These are phyloP conservation scores for Trachymyrmex septentrionalis DNA, from an alignment of 1,140 invertebrate genomes.

Conservation along the genomic window DNA sequence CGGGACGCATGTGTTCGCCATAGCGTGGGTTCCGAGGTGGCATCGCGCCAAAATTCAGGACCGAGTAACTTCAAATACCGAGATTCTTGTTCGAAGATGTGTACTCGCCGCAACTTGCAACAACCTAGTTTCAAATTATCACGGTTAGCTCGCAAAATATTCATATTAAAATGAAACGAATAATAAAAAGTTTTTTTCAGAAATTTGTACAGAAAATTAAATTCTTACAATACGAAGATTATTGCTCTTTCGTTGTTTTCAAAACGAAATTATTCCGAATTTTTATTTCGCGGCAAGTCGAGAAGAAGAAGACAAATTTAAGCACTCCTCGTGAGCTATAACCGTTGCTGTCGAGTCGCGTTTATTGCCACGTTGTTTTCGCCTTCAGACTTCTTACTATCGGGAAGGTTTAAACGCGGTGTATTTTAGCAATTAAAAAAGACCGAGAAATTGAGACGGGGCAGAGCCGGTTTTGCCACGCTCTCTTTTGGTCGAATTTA, in stretches of 20 bases:
- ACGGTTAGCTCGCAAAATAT: neutral
- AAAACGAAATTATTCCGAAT: constrained; percentile 23
- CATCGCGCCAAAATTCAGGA: constrained; percentile 37
- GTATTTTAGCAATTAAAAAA: constrained; percentile 65
- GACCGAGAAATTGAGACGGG: constrained; percentile 2
- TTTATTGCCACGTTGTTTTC: constrained; percentile 62
- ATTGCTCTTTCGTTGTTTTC: neutral
- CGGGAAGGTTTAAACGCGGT: constrained; percentile 38
- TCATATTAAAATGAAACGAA: neutral
- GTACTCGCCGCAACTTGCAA: neutral
- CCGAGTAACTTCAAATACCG: constrained; percentile 17
- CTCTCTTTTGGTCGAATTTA: constrained; percentile 56
- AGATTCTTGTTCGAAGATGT: constrained; percentile 37
- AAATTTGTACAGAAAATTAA: neutral
- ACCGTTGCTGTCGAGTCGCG: constrained; percentile 46
- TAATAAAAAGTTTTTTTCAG: neutral
- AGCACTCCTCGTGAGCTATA: constrained; percentile 41
- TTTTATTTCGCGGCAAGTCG: constrained; percentile 10
- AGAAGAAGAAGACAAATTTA: constrained; percentile 61
- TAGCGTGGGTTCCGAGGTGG: neutral
- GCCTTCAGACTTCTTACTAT: constrained; percentile 61
- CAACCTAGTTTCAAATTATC: constrained; percentile 21
- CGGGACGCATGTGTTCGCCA: constrained; percentile 40
- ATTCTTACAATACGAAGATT: neutral
- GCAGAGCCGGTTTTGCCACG: constrained; percentile 35